Evolutionary conservation across 2,888 invertebrate genomes (phyloP), one percentile per base, ranked within the genome.

Genomic region (Apoda limacodes): DNA sequence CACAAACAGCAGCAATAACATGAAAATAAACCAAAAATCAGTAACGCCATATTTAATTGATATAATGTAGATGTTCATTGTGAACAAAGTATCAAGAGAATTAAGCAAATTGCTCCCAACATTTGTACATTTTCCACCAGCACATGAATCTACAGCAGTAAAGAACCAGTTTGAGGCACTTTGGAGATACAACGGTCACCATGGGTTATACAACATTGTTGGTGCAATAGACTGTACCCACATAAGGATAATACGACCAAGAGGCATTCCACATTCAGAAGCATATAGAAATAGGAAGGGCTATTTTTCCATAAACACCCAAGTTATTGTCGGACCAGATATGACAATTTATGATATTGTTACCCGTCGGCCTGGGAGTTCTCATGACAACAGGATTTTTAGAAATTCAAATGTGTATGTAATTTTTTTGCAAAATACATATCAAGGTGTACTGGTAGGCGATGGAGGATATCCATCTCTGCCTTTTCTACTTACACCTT

Each of bases 221-320:
- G 37, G 33, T 5, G 37, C 37, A 11, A 37, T 37, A 5, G 37
- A 37, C 19, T 37, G 37, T 28, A 37, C 32, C 10, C 33, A 30
- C 10, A 25, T 37, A 9, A 37, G 33, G 30, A 33, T 37, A 3
- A 30, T n/a, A 3, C 20, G 13, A 7, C 30, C 37, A 3, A 25
- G 30, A 15, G 30, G 37, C 4, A 24, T 24, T 11, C 5, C 4
- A 2, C 10, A 24, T 13, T 11, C 24, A 11, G 24, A 24, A 11
- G 10, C 12, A 2, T 24, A 24, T 11, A 24, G 24, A 24, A 24
- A 24, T 9, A 24, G 24, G 4, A 24, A 24, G 13, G 12, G 24
- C 3, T 6, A 6, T 3, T 11, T 23, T 23, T 23, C 11, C 4
- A 9, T 24, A 4, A 24, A 24, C 13, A n/a, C n/a, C n/a, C 13